Evolutionary conservation across 2,888 invertebrate genomes (phyloP).

Genomic region (Drosophila antonietae): DNA sequence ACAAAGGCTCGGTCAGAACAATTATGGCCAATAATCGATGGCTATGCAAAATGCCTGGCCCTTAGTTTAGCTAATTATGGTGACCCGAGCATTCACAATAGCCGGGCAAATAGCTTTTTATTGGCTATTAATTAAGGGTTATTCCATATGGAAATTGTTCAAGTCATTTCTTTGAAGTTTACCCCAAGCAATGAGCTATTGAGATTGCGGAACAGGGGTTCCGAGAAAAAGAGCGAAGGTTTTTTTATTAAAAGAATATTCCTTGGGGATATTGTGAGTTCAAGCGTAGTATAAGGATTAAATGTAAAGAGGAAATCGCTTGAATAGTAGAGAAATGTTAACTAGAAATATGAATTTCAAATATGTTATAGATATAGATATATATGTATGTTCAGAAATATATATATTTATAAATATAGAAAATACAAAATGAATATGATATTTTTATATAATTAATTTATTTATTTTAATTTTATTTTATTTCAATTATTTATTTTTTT

Average conservation of each 20-base stretch:
- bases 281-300: background rate
- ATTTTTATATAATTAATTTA: too few species aligned
- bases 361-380: too few species aligned
- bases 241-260: background rate
- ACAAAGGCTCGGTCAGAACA: constrained; percentile 24
- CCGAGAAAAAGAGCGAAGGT: too few species aligned
- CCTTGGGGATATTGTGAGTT: background rate
- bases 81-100: constrained; percentile 16
- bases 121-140: constrained; percentile 22
- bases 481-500: too few species aligned
- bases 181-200: background rate
- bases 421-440: too few species aligned
- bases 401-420: background rate
- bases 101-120: constrained; percentile 9
- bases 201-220: background rate
- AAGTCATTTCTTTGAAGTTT: constrained; percentile 2
- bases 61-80: constrained; percentile 37
- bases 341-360: background rate
- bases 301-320: background rate
- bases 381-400: too few species aligned
- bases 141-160: constrained; percentile 13
- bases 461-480: too few species aligned
- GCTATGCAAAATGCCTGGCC: constrained; percentile 18
- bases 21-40: constrained; percentile 38
- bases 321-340: background rate